Conservation (phyloP, 2,113 vertebrate species). For the Colossoma macropomum region DNA sequence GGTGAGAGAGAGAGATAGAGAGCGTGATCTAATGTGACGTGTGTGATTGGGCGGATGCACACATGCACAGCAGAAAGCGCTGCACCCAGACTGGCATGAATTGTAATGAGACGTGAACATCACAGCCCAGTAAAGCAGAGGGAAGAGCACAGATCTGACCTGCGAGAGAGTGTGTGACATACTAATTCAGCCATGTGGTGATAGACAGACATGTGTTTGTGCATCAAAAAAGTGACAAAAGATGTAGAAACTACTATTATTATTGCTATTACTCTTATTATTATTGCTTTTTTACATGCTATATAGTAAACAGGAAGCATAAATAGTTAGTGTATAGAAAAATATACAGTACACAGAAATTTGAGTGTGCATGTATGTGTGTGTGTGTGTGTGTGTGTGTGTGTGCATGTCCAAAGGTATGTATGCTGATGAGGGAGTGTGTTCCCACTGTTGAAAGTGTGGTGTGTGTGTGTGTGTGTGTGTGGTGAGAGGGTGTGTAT, state of each 20-base stretch:
- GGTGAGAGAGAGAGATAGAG: not conserved
- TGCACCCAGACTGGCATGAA: slow-evolving; percentile 25
- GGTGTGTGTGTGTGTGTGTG: not conserved
- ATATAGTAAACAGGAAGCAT: too few relatives aligned
- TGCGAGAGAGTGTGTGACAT: slow-evolving; percentile 1
- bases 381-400: not conserved
- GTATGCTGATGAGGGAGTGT: not conserved
- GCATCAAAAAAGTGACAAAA: not conserved
- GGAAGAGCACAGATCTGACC: slow-evolving; percentile 26
- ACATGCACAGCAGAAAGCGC: slow-evolving; percentile 13
- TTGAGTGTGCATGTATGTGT: not conserved
- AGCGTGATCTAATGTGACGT: slow-evolving; percentile 13
- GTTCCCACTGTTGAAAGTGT: not conserved
- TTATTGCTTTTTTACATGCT: too few relatives aligned
- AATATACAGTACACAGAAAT: too few relatives aligned
- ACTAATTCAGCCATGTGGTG: slow-evolving; percentile 34
- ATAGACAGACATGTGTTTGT: not conserved
- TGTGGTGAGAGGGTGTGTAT: slow-evolving; percentile 25
- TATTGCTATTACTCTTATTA: not conserved
- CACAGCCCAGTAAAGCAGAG: slow-evolving; percentile 41
- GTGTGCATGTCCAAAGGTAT: not conserved
- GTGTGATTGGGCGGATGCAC: slow-evolving; percentile 21
- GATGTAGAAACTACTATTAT: not conserved
- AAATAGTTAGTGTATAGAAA: too few relatives aligned
- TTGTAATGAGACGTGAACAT: slow-evolving; percentile 45